A percentile compares a stretch with the other conserved stretches of the same genome.
phyloP scores from a whole-genome alignment of 2,113 vertebrate species.

The Gorsachius goisagi region DNA sequence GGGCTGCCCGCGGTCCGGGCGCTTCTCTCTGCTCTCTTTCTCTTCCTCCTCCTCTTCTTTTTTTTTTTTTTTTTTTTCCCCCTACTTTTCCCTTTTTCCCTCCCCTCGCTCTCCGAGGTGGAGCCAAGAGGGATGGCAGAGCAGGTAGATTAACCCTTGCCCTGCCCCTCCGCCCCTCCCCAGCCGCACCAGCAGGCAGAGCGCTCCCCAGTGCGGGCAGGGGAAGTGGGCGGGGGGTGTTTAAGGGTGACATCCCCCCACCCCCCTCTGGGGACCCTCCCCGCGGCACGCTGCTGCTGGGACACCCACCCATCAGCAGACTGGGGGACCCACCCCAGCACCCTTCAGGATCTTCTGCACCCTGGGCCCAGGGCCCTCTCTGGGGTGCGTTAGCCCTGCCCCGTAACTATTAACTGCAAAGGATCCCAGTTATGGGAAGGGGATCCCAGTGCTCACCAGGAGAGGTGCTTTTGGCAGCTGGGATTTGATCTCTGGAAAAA shows the following conservation, averaged over 20 bases:
- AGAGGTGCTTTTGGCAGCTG: neutral
- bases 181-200: neutral
- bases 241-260: neutral
- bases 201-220: neutral
- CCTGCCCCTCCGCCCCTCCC: neutral
- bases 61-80: too few relatives aligned
- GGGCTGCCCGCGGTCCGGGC: slow-evolving; percentile 26
- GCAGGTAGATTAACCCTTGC: slow-evolving; percentile 66
- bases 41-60: neutral
- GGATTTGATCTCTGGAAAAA: neutral
- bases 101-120: slow-evolving; percentile 24
- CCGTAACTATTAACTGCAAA: neutral
- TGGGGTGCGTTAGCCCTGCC: neutral
- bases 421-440: neutral
- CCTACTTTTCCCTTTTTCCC: neutral
- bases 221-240: neutral
- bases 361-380: neutral
- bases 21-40: slow-evolving; percentile 13
- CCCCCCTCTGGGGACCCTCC: neutral
- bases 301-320: neutral
- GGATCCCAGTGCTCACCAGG: neutral
- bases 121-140: slow-evolving; percentile 32
- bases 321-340: neutral
- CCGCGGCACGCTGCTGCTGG: neutral
- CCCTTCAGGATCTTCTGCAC: neutral